Base-by-base conservation (phyloP, 2,888 invertebrate species). In the Hydrotaea diabolus region DNA sequence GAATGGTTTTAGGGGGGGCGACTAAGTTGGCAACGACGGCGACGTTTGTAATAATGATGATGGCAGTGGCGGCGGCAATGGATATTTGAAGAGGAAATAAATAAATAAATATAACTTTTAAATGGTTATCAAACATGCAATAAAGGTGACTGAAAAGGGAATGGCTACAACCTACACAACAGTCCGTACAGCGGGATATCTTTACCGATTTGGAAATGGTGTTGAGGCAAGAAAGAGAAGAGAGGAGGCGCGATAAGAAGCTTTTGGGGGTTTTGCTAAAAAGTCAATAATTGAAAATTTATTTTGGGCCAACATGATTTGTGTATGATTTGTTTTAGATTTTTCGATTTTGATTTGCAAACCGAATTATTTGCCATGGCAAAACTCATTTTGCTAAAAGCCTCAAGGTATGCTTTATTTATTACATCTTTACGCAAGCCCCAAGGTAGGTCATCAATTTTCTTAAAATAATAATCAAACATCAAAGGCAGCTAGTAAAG, bases 71-170 rank as follows among this genome's bases (percentile, higher is more conserved):
- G 11, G 19, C 39, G 31, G 57, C 15, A 43, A n/a, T 46, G n/a
- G n/a, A n/a, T n/a, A n/a, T n/a, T n/a, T n/a, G n/a, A 71, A 26
- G 59, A 23, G 57, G 57, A 57, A 39, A 39, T 43, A 39, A 31
- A 13, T 39, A 72, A 72, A 73, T 64, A 73, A 78, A 72, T 73
- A 64, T 72, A 11, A 39, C 13, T n/a, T n/a, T 23, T 64, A 36
- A 55, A 78, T 73, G 62, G 78, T 78, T 78, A 15, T 62, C 39
- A 64, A 78, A 78, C 78, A 78, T 73, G 78, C 64, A 64, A 78
- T 23, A 19, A 11, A 26, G 55, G 55, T 57, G 43, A 9, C 21
- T 49, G 69, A 21, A 0, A 21, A n/a, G 49, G 49, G n/a, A n/a
- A n/a, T n/a, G 49, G 49, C n/a, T 5, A 15, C 1, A 49, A 49